Evolutionary conservation across 2,797 vertebrate species (phyloP).

Genomic region (Phataginus tricuspis): DNA sequence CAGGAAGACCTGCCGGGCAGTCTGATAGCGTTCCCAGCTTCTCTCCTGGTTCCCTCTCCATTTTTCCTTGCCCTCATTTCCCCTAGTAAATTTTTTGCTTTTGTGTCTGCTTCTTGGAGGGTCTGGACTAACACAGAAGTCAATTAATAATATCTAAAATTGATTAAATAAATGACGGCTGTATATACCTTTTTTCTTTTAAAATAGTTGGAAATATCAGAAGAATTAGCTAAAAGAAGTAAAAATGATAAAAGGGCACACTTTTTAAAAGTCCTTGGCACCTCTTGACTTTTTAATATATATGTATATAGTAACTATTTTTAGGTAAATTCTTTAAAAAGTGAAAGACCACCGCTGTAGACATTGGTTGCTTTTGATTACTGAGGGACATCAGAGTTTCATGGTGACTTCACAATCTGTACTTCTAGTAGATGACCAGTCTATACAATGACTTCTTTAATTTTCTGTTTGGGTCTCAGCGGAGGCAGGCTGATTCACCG

Average conservation of each 20-base stretch:
- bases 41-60: not conserved
- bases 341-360: not conserved
- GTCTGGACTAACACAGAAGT: not conserved
- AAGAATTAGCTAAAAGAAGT: not conserved
- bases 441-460: not conserved
- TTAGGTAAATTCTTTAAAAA: not conserved
- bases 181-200: not conserved
- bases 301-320: not conserved
- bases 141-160: not conserved
- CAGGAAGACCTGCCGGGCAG: not conserved
- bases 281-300: not conserved
- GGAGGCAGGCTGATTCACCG: not conserved
- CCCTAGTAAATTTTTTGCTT: not conserved
- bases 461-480: not conserved
- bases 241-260: not conserved
- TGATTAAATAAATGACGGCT: not conserved
- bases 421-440: not conserved
- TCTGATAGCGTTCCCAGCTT: not conserved
- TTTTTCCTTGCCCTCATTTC: not conserved
- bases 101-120: not conserved
- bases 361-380: not conserved
- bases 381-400: not conserved
- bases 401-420: not conserved
- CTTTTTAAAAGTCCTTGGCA: not conserved
- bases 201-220: not conserved